A percentile compares a stretch with the other conserved stretches of the same genome.
Conservation (phyloP, 2,888 invertebrate genomes). For the Tachina grossa region DNA sequence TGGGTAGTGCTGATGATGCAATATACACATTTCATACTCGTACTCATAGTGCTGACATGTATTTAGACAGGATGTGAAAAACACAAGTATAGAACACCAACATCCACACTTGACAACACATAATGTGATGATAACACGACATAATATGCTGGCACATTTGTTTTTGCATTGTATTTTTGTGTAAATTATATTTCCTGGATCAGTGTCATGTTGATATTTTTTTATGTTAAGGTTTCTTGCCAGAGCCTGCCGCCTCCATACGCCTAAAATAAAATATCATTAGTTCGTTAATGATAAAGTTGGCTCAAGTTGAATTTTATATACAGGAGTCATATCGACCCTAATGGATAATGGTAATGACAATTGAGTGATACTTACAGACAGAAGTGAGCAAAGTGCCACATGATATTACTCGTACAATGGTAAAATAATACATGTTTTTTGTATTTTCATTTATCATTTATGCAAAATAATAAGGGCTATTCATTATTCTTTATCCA, state of each 20-base stretch:
- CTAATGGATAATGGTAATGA: constrained; percentile 61
- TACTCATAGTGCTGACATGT: constrained; percentile 44
- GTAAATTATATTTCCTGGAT: constrained; percentile 49
- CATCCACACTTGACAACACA: constrained; percentile 15
- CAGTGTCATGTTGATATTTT: neutral
- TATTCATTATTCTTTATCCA: neutral
- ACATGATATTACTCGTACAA: neutral
- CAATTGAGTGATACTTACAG: constrained; percentile 63
- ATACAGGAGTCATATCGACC: constrained; percentile 48
- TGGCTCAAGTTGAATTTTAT: constrained; percentile 44
- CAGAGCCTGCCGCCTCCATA: neutral
- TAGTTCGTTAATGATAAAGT: constrained; percentile 56
- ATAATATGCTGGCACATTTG: constrained; percentile 16
- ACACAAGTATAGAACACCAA: constrained; percentile 17
- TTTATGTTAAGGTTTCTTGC: neutral
- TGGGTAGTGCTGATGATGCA: constrained; percentile 32
- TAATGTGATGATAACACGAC: constrained; percentile 47
- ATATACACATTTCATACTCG: neutral
- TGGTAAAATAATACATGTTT: constrained; percentile 18
- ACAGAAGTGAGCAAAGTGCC: neutral
- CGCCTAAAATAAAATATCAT: neutral
- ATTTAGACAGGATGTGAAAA: constrained; percentile 54
- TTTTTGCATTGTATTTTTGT: constrained; percentile 21
- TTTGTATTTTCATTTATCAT: constrained; percentile 15
- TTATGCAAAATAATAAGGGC: constrained; percentile 40